These are phyloP conservation scores for Nycticorax nycticorax DNA, from an alignment of 2,113 vertebrate genomes.

Conservation along the genomic window DNA sequence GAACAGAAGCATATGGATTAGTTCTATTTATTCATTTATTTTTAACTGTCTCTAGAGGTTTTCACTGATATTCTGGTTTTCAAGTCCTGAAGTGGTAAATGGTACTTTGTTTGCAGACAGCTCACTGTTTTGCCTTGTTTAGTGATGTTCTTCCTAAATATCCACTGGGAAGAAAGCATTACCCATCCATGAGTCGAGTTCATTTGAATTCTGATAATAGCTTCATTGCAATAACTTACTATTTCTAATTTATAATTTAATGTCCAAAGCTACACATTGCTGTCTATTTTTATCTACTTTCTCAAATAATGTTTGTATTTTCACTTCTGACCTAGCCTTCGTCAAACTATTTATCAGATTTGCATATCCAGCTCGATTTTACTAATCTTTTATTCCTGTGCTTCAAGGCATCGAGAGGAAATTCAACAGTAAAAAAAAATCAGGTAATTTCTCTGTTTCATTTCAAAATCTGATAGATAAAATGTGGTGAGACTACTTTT, in stretches of 20 bases:
- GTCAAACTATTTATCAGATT: neutral
- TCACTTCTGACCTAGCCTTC: neutral
- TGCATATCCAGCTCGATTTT: neutral
- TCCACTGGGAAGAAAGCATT: neutral
- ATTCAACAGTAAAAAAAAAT: neutral
- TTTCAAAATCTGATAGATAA: neutral
- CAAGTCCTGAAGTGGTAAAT: neutral
- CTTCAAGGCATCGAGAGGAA: neutral
- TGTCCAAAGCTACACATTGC: neutral
- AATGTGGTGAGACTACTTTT: neutral
- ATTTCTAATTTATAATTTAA: neutral
- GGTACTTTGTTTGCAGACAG: neutral
- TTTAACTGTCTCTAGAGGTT: neutral
- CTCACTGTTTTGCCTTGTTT: neutral
- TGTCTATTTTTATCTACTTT: neutral
- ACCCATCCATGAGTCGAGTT: neutral
- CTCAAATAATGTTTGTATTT: neutral
- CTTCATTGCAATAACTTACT: neutral
- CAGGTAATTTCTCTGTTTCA: neutral
- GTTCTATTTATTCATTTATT: neutral
- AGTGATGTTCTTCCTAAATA: neutral
- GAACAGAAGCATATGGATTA: neutral
- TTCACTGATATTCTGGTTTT: neutral
- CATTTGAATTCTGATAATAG: neutral
- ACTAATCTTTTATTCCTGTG: neutral